Evolutionary conservation across 2,888 invertebrate species (phyloP).

Genomic region (Resseliella maxima): DNA sequence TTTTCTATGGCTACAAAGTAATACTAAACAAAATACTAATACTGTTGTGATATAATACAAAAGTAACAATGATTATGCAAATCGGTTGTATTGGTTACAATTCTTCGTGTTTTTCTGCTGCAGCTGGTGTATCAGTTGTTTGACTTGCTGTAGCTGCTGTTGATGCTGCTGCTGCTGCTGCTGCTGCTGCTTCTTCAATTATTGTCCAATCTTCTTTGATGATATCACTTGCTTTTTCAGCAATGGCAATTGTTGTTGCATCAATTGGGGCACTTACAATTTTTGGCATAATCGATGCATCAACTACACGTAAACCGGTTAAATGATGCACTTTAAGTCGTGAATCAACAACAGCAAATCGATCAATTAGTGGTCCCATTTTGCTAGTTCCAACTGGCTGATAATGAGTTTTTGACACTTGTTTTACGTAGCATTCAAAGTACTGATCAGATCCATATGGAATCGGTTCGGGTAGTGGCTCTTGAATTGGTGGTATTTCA

Average conservation of each 20-base stretch:
- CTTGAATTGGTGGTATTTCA: background rate
- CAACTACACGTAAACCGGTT: constrained; percentile 71
- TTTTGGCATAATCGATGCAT: constrained; percentile 75
- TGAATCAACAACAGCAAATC: constrained; percentile 70
- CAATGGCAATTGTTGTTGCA: constrained; percentile 82
- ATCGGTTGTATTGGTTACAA: constrained; percentile 12
- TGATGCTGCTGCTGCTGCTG: background rate
- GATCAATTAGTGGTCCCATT: constrained; percentile 71
- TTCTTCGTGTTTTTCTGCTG: constrained; percentile 56
- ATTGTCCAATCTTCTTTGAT: constrained; percentile 63
- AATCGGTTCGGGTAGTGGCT: constrained; percentile 72
- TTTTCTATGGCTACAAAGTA: background rate
- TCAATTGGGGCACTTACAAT: constrained; percentile 74
- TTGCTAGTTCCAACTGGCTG: constrained; percentile 77
- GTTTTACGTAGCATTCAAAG: constrained; percentile 72
- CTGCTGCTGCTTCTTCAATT: background rate
- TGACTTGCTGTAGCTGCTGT: background rate
- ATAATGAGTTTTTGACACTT: constrained; percentile 81
- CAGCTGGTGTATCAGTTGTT: background rate
- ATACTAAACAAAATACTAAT: background rate
- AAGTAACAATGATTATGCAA: background rate
- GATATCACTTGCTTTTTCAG: constrained; percentile 80
- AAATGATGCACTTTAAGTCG: constrained; percentile 70
- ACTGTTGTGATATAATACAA: background rate
- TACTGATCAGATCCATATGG: constrained; percentile 75